phyloP scores from a whole-genome alignment of 2,113 vertebrate species.

The Cyanistes caeruleus region DNA sequence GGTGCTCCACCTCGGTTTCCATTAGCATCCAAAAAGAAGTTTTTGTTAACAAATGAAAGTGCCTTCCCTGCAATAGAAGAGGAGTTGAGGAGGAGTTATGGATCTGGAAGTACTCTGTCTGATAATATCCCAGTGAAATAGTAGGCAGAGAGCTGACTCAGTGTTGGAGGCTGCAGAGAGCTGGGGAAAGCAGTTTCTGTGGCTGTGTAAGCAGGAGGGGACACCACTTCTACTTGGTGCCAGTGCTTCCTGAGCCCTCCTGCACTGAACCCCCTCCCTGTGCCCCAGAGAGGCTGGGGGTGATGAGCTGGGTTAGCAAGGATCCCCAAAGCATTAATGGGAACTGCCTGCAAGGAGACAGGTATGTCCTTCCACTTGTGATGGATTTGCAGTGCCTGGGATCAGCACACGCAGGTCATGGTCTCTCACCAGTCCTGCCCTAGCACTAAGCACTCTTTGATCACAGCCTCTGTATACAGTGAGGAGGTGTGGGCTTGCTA shows the following conservation, averaged over 20 bases:
- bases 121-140: neutral
- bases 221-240: neutral
- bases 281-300: neutral
- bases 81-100: neutral
- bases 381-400: neutral
- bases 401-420: fast-evolving
- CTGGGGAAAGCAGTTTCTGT: neutral
- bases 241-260: neutral
- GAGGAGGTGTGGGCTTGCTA: neutral
- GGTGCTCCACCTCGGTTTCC: conserved; percentile 91
- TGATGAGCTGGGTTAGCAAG: neutral
- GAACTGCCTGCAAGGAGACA: neutral
- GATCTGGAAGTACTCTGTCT: neutral
- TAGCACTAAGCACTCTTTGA: fast-evolving
- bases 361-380: neutral
- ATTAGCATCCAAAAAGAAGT: conserved; percentile 89
- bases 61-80: conserved; percentile 84
- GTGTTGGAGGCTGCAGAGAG: neutral
- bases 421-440: neutral
- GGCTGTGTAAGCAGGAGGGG: neutral
- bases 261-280: neutral
- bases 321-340: fast-evolving
- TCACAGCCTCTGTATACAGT: neutral
- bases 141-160: neutral
- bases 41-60: conserved; percentile 90